These are phyloP conservation scores for Anagrus nilaparvatae DNA, from an alignment of 1,140 invertebrate species.

Conservation along the genomic window DNA sequence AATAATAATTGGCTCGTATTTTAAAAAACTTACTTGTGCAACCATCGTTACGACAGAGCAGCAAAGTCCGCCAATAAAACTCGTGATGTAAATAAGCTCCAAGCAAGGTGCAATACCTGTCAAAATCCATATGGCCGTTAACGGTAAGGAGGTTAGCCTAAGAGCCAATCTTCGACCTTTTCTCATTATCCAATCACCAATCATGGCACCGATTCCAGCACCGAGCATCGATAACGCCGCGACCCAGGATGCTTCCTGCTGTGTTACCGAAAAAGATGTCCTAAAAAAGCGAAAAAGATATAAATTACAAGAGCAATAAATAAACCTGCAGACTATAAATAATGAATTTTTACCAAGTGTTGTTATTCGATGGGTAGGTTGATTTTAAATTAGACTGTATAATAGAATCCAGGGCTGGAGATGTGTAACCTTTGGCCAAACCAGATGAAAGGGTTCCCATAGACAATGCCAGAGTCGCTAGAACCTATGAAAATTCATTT, in stretches of 20 bases:
- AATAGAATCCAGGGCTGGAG: slow-evolving; percentile 71
- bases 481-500: slow-evolving; percentile 44
- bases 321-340: slow-evolving; percentile 2
- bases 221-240: slow-evolving; percentile 69
- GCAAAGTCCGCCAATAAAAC: slow-evolving; percentile 68
- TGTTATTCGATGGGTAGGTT: slow-evolving; percentile 32
- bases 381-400: slow-evolving; percentile 47
- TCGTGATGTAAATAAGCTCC: slow-evolving; percentile 64
- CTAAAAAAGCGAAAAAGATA: slow-evolving; percentile 18
- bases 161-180: slow-evolving; percentile 59
- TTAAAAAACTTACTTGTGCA: slow-evolving; percentile 51
- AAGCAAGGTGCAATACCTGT: slow-evolving; percentile 65
- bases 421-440: slow-evolving; percentile 73
- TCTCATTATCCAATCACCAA: slow-evolving; percentile 64
- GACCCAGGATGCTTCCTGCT: slow-evolving; percentile 73
- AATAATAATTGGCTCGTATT: too few relatives aligned
- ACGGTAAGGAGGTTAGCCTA: slow-evolving; percentile 56
- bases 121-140: slow-evolving; percentile 64
- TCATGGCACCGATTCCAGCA: slow-evolving; percentile 65
- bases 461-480: slow-evolving; percentile 69
- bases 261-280: slow-evolving; percentile 52
- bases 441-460: slow-evolving; percentile 71
- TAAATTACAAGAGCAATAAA: background rate
- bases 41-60: slow-evolving; percentile 70
- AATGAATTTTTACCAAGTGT: slow-evolving; percentile 33